phyloP scores from a whole-genome alignment of 2,888 invertebrate genomes.

The Noctuana brunneofusca region DNA sequence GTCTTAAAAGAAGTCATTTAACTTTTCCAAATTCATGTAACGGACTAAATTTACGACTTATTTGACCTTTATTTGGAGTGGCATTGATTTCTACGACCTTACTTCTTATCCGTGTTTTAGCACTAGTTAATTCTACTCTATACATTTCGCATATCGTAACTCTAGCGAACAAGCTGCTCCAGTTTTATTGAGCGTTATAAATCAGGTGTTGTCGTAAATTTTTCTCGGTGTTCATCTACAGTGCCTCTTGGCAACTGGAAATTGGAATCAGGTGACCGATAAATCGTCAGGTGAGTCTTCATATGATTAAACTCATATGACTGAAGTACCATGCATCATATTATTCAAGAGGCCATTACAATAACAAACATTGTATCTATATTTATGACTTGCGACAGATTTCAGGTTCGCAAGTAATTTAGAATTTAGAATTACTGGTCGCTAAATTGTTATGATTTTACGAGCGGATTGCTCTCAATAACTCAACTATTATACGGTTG shows the following conservation, averaged over 20 bases:
- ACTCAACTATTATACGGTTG: slow-evolving; percentile 13
- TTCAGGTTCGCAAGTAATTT: slow-evolving; percentile 8
- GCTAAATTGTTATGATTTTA: slow-evolving; percentile 17
- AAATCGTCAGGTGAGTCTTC: slow-evolving; percentile 52
- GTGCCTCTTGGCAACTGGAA: slow-evolving; percentile 63
- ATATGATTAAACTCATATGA: slow-evolving; percentile 15
- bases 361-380: slow-evolving; percentile 37
- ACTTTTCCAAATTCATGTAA: background rate
- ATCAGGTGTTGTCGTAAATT: slow-evolving; percentile 56
- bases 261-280: slow-evolving; percentile 59
- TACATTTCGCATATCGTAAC: slow-evolving; percentile 42
- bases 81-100: background rate
- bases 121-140: background rate
- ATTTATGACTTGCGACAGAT: slow-evolving; percentile 23
- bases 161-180: slow-evolving; percentile 46
- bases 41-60: background rate
- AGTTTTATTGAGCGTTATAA: slow-evolving; percentile 49
- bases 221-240: slow-evolving; percentile 47
- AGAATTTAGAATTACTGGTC: slow-evolving; percentile 25
- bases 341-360: slow-evolving; percentile 36
- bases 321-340: slow-evolving; percentile 24
- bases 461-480: slow-evolving; percentile 22
- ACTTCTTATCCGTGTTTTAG: background rate
- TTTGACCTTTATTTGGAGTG: background rate
- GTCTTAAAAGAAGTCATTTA: background rate